Base-by-base conservation (phyloP, 2,888 invertebrate genomes). In the Pheosia gnoma region DNA sequence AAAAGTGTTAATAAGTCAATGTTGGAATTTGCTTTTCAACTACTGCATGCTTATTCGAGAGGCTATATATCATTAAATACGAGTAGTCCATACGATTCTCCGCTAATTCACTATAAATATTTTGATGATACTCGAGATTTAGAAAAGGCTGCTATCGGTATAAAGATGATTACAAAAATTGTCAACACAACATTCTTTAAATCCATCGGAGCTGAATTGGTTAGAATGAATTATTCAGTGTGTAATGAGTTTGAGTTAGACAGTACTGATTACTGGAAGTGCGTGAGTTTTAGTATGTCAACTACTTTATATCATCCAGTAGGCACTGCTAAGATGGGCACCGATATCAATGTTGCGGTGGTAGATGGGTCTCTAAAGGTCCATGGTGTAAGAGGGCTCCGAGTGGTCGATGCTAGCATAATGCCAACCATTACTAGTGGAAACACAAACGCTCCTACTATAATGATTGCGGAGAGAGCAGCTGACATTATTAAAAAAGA, bases 381-480 rank as follows among this genome's bases (percentile, higher is more conserved):
- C 0, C 87, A 94, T 74, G 95, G 95, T 0, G 85, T 95, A 0
- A 87, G 89, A 61, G 86, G 92, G 9, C 80, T 96, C 9, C 83
- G 95, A 60, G 95, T 96, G 0, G 94, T 95, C 3, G 95, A 96
- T 71, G 95, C 95, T 0, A 95, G 95, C 66, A 88, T 95, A 7
- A 95, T 96, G 94, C 95, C 95, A 0, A 86, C 86, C 49, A 94
- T 95, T 3, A 88, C 91, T 0, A 94, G 95, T 9, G 95, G 95
- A 0, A 95, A 95, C 71, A 95, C 94, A 0, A 94, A 94, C 68
- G 95, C 95, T 0, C 94, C 95, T 0, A 86, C 90, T 5, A 89
- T 95, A 8, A 95, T 95, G 95, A 94, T 95, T 39, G 95, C 90
- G 0, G 95, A 95, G 72, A 95, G 94, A 78, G 95, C 93, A 0